Evolutionary conservation across 2,113 vertebrate species (phyloP).

Genomic region (Pardalotus punctatus): DNA sequence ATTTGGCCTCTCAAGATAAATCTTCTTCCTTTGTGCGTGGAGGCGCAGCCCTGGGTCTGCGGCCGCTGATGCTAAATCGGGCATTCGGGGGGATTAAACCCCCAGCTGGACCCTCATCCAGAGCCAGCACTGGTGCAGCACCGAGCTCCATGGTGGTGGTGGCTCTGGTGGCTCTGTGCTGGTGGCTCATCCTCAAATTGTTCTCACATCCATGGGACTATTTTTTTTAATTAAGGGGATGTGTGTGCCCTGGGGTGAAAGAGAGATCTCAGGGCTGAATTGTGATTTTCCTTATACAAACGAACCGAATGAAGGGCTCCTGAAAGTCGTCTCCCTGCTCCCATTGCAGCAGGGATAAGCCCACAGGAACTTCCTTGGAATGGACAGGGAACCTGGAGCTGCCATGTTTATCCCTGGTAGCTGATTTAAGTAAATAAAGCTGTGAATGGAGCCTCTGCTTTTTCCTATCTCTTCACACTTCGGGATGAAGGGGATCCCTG

Average conservation of each 20-base stretch:
- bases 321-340: background rate
- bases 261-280: background rate
- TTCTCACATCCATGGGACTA: fast-evolving
- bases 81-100: background rate
- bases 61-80: background rate
- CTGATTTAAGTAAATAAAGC: background rate
- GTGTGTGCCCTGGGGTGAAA: background rate
- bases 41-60: fast-evolving
- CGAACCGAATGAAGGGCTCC: background rate
- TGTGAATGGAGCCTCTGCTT: background rate
- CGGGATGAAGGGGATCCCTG: background rate
- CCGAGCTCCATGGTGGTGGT: fast-evolving
- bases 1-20: constrained; percentile 48
- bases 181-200: fast-evolving
- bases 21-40: background rate
- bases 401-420: background rate
- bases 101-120: background rate
- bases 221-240: background rate
- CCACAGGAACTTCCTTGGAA: background rate
- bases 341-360: background rate
- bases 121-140: fast-evolving
- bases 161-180: fast-evolving
- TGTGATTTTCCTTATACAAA: background rate
- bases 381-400: background rate
- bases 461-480: fast-evolving